These are phyloP conservation scores for Phyto melanocephala DNA, from an alignment of 2,888 invertebrate genomes.

Conservation along the genomic window DNA sequence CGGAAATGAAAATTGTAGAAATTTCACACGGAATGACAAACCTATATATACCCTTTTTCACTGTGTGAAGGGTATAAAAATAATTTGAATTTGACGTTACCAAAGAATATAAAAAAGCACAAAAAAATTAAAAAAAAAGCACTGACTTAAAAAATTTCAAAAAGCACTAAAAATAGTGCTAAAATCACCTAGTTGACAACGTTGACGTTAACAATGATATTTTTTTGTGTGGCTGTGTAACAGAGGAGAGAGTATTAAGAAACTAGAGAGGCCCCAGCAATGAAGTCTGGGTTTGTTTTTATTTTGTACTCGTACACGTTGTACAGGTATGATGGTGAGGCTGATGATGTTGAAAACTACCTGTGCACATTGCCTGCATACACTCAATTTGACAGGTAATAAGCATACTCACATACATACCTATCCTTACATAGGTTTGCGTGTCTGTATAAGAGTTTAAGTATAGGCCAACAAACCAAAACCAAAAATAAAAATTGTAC, in stretches of 20 bases:
- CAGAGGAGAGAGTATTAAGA: background rate
- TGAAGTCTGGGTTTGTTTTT: background rate
- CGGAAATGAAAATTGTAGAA: too few species aligned
- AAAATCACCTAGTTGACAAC: too few species aligned
- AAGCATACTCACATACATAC: background rate
- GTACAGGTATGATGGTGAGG: background rate
- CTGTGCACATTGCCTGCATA: conserved; percentile 35
- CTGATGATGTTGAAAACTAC: conserved; percentile 36
- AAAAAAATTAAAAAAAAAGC: too few species aligned
- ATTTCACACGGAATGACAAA: too few species aligned
- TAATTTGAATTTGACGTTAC: too few species aligned
- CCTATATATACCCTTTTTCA: too few species aligned
- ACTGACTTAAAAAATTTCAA: too few species aligned
- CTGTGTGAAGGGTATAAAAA: too few species aligned
- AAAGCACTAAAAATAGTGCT: too few species aligned
- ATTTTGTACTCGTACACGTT: background rate
- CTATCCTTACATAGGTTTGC: background rate
- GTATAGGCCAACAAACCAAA: conserved; percentile 48
- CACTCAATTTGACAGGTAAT: conserved; percentile 12
- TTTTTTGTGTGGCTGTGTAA: too few species aligned
- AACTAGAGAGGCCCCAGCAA: background rate
- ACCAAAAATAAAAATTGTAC: conserved; percentile 14
- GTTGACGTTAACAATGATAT: too few species aligned
- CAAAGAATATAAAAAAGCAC: too few species aligned
- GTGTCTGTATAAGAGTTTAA: background rate